phyloP scores from a whole-genome alignment of 2,797 vertebrate genomes.

The Pterois miles region DNA sequence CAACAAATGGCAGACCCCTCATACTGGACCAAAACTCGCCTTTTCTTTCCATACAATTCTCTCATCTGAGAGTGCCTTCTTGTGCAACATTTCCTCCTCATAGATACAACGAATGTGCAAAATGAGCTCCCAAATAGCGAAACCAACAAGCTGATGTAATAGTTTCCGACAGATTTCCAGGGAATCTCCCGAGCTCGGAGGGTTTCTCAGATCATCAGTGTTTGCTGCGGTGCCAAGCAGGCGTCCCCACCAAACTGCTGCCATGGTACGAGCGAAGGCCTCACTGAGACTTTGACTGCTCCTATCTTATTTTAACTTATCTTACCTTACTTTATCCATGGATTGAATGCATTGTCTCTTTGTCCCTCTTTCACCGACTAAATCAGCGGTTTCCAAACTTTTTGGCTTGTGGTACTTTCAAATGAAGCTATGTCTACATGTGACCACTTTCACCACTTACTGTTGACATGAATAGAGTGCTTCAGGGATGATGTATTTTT shows the following conservation, averaged over 20 bases:
- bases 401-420: not conserved
- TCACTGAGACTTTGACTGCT: not conserved
- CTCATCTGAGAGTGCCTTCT: conserved; percentile 4
- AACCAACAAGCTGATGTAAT: conserved; percentile 22
- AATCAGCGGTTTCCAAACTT: not conserved
- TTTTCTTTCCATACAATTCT: conserved; percentile 22
- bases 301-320: not conserved
- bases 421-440: not conserved
- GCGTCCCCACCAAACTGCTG: conserved; percentile 13
- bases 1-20: not conserved
- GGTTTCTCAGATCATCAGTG: conserved; percentile 12
- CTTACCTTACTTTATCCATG: not conserved
- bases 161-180: conserved; percentile 6
- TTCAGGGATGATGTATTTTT: too few relatives aligned
- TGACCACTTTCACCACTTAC: not conserved
- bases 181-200: conserved; percentile 12
- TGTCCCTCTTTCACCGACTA: not conserved
- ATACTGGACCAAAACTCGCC: not conserved
- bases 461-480: not conserved
- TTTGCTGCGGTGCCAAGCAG: conserved; percentile 1
- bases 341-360: not conserved
- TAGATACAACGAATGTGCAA: not conserved
- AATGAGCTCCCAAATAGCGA: conserved; percentile 1
- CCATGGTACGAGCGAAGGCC: conserved; percentile 5
- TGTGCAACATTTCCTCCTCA: not conserved